Percentiles rank a stretch among this genome's conserved stretches.
Evolutionary conservation across 2,113 vertebrate species (phyloP).

Genomic region (Tetraodon nigroviridis): DNA sequence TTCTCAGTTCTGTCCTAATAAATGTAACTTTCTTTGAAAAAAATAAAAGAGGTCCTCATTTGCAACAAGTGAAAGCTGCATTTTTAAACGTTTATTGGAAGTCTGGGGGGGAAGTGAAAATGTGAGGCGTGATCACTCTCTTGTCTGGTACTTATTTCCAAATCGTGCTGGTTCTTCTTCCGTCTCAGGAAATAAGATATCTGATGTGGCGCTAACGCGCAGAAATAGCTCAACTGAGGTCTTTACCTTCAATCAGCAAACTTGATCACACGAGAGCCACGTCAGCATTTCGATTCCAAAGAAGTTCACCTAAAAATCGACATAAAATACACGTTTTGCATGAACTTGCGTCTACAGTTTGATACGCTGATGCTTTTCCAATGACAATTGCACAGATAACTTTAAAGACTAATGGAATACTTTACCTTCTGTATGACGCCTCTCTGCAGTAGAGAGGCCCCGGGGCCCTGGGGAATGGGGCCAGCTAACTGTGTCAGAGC

Average conservation of each 20-base stretch:
- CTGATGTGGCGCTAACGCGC: not conserved
- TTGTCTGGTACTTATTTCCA: slow-evolving; percentile 9
- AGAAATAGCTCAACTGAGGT: slow-evolving; percentile 13
- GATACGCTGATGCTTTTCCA: no score
- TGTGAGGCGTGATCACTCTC: not conserved
- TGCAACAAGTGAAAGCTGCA: slow-evolving; percentile 15
- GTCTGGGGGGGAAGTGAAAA: slow-evolving; percentile 1
- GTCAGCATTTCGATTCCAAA: not conserved
- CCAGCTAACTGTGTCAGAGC: slow-evolving; percentile 61
- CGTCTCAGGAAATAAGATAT: not conserved
- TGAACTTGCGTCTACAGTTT: no score
- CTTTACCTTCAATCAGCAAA: slow-evolving; percentile 4
- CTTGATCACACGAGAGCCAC: not conserved
- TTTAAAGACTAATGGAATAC: not conserved
- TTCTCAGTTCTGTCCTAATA: slow-evolving; percentile 18
- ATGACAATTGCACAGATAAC: no score
- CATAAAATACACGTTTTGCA: no score
- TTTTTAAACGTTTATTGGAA: slow-evolving; percentile 35
- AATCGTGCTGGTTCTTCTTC: slow-evolving; percentile 5
- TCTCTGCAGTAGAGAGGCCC: slow-evolving; percentile 19
- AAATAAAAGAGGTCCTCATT: slow-evolving; percentile 40
- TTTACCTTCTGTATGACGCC: slow-evolving; percentile 9
- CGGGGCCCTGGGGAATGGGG: slow-evolving; percentile 29
- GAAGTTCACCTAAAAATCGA: not conserved
- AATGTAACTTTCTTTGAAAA: slow-evolving; percentile 20